Percentiles rank a stretch among this genome's conserved stretches.
Evolutionary conservation across 2,113 vertebrate genomes (phyloP).

Genomic region (Hyla sarda): DNA sequence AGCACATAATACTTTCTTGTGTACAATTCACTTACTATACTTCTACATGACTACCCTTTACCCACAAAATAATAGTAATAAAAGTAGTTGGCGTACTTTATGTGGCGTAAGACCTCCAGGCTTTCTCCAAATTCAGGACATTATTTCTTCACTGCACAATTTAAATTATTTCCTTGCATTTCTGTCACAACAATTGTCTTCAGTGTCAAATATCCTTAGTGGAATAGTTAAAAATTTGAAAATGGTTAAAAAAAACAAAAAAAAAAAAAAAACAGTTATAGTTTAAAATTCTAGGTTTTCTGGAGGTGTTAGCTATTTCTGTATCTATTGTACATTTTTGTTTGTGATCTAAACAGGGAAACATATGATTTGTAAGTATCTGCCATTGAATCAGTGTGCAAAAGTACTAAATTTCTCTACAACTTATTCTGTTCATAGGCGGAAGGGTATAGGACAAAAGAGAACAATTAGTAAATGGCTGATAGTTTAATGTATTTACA

Average conservation of each 20-base stretch:
- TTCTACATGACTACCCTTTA: constrained; percentile 26
- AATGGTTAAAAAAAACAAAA: neutral
- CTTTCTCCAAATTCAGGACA: neutral
- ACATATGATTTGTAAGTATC: no score
- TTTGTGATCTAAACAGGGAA: neutral
- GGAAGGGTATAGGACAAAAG: no score
- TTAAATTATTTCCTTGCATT: constrained; percentile 38
- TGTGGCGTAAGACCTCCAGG: neutral
- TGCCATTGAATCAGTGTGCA: no score
- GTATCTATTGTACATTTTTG: neutral
- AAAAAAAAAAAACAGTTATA: neutral
- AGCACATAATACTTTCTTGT: neutral
- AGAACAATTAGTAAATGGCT: no score
- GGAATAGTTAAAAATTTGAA: neutral
- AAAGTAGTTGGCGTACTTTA: neutral
- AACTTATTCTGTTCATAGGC: no score
- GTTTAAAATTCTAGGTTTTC: no score
- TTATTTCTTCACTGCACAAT: neutral
- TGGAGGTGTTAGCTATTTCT: no score
- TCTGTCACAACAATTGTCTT: neutral
- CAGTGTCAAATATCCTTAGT: constrained; percentile 1
- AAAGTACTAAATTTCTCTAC: no score
- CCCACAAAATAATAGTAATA: neutral
- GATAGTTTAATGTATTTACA: no score
- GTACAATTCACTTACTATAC: neutral